Percentiles rank a stretch among this genome's conserved stretches.
These are phyloP conservation scores for Astyanax mexicanus DNA, from an alignment of 2,797 vertebrate species.

Conservation along the genomic window DNA sequence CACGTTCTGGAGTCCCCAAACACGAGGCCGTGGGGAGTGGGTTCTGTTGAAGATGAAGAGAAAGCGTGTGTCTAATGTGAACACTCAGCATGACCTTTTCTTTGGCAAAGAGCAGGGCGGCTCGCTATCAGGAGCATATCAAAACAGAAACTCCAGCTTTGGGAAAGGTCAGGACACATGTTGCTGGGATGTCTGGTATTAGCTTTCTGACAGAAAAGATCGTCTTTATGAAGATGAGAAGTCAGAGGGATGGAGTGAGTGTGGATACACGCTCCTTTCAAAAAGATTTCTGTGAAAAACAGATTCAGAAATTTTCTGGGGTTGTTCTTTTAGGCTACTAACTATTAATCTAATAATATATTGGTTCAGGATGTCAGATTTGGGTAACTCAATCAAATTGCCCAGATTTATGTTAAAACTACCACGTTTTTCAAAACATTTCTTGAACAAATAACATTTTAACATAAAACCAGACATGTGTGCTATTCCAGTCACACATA, in stretches of 20 bases:
- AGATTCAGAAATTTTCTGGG: neutral
- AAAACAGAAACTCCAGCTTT: slow-evolving; percentile 93
- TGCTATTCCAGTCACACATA: no score
- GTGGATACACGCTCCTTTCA: neutral
- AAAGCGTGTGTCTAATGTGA: slow-evolving; percentile 78
- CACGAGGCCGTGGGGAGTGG: slow-evolving; percentile 5
- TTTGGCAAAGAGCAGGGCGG: slow-evolving; percentile 85
- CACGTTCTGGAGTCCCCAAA: neutral
- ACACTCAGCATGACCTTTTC: slow-evolving; percentile 90
- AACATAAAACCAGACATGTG: no score
- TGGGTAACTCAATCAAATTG: no score
- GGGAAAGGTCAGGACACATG: slow-evolving; percentile 97
- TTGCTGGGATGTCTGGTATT: slow-evolving; percentile 91
- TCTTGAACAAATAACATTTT: no score
- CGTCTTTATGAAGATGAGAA: slow-evolving; percentile 63
- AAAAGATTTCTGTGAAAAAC: neutral
- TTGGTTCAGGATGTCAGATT: no score
- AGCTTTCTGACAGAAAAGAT: slow-evolving; percentile 82
- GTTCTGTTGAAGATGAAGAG: slow-evolving; percentile 54
- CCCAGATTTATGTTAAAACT: no score
- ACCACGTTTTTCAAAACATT: no score
- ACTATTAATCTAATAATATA: neutral
- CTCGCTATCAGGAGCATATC: slow-evolving; percentile 89
- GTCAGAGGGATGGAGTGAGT: slow-evolving; percentile 27
- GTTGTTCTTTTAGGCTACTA: neutral